Conservation (phyloP, 2,113 vertebrate species). For the Hemiscyllium ocellatum region DNA sequence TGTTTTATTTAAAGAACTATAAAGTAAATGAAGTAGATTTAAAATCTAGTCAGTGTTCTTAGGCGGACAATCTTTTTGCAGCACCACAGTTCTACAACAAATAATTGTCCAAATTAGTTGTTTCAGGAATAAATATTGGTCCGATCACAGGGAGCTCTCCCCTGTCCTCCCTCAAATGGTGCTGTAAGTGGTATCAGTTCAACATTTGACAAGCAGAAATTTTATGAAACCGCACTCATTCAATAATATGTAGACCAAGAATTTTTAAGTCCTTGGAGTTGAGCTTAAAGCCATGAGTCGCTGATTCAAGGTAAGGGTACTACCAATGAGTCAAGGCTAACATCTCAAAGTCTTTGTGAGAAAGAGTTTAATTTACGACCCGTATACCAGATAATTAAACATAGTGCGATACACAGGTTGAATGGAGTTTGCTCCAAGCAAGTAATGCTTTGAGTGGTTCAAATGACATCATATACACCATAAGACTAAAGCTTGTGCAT, state of each 20-base stretch:
- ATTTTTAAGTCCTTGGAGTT: background rate
- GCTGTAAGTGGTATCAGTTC: background rate
- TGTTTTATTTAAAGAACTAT: no score
- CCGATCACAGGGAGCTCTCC: background rate
- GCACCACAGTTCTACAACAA: background rate
- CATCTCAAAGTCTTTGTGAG: background rate
- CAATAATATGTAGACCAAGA: background rate
- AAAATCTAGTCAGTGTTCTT: background rate
- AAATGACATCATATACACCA: slow-evolving; percentile 8
- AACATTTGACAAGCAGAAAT: background rate
- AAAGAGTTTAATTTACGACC: slow-evolving; percentile 1
- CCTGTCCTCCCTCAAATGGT: background rate
- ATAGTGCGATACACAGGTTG: background rate
- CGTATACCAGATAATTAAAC: background rate
- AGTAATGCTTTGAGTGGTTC: slow-evolving; percentile 25
- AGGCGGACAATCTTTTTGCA: background rate
- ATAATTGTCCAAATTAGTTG: background rate
- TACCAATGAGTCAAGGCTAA: background rate
- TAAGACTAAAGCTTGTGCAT: background rate
- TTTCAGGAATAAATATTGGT: background rate
- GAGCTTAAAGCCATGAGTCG: background rate
- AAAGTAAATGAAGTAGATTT: background rate
- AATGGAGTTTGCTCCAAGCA: background rate
- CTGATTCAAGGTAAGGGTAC: background rate
- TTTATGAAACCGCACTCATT: background rate